Percentiles rank a stretch among this genome's conserved stretches.
These are phyloP conservation scores for Halotydeus destructor DNA, from an alignment of 1,140 invertebrate species.

Conservation along the genomic window DNA sequence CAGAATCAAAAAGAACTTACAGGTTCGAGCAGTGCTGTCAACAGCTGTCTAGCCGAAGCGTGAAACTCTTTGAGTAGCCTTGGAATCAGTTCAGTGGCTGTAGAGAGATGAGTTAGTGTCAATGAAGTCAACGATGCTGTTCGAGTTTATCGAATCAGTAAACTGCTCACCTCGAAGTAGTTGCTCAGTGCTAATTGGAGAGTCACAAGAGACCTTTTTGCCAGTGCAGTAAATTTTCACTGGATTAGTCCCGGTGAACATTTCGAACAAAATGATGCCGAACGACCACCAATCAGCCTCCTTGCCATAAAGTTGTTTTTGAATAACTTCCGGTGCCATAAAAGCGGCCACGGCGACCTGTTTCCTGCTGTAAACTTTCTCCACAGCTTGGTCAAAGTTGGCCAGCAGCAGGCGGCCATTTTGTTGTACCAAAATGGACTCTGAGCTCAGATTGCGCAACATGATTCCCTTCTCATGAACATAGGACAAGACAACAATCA, in stretches of 20 bases:
- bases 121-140: not conserved
- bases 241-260: conserved; percentile 8
- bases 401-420: not conserved
- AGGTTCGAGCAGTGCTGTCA: not conserved
- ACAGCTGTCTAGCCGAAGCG: not conserved
- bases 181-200: not conserved
- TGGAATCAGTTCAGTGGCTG: not conserved
- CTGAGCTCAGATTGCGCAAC: conserved; percentile 4
- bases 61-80: not conserved
- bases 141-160: not conserved
- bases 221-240: conserved; percentile 5
- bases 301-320: not conserved
- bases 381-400: conserved; percentile 3
- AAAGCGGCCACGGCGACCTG: conserved; percentile 1
- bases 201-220: not conserved
- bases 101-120: not conserved
- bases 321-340: conserved; percentile 10
- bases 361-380: not conserved
- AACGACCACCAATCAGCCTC: conserved; percentile 11
- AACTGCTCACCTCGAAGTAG: not conserved
- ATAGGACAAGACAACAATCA: conserved; percentile 1
- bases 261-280: conserved; percentile 6
- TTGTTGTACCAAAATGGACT: not conserved
- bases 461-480: conserved; percentile 8
- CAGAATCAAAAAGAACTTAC: not conserved